A percentile compares a stretch with the other conserved stretches of the same genome.
phyloP scores from a whole-genome alignment of 2,888 invertebrate genomes.

The Camptogramma bilineatum region DNA sequence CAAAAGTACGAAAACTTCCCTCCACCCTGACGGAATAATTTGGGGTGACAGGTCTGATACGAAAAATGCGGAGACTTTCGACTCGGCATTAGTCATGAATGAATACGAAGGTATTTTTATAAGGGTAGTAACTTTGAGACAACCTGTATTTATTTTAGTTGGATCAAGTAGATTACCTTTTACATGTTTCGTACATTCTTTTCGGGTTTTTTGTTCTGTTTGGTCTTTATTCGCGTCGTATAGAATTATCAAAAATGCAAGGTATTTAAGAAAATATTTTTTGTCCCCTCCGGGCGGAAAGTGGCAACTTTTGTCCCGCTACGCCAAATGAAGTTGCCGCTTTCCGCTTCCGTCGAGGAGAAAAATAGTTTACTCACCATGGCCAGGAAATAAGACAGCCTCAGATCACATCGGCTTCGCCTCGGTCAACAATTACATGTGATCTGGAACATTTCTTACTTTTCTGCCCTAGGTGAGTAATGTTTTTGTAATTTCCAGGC shows the following conservation, averaged over 20 bases:
- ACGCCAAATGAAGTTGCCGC: no score
- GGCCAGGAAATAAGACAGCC: no score
- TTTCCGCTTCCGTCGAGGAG: no score
- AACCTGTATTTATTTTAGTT: background rate
- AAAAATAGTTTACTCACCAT: no score
- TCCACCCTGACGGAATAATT: conserved; percentile 50
- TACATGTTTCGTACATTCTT: background rate
- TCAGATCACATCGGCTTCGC: no score
- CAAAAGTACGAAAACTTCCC: conserved; percentile 45
- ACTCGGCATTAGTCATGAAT: conserved; percentile 31
- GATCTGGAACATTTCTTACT: no score
- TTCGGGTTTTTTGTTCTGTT: background rate
- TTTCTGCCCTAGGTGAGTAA: no score
- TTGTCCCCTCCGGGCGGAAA: no score
- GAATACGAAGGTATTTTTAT: conserved; percentile 15
- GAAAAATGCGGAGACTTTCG: conserved; percentile 32
- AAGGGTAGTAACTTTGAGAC: background rate
- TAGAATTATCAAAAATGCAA: no score
- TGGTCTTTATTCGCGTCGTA: conserved; percentile 2
- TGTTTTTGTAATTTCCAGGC: conserved; percentile 88
- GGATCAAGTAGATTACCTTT: background rate
- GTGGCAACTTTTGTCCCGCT: no score
- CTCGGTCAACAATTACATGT: no score
- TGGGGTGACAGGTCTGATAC: conserved; percentile 38
- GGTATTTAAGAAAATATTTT: no score